Percentiles rank a stretch among this genome's conserved stretches.
phyloP scores from a whole-genome alignment of 2,113 vertebrate genomes.

The Silurus meridionalis region DNA sequence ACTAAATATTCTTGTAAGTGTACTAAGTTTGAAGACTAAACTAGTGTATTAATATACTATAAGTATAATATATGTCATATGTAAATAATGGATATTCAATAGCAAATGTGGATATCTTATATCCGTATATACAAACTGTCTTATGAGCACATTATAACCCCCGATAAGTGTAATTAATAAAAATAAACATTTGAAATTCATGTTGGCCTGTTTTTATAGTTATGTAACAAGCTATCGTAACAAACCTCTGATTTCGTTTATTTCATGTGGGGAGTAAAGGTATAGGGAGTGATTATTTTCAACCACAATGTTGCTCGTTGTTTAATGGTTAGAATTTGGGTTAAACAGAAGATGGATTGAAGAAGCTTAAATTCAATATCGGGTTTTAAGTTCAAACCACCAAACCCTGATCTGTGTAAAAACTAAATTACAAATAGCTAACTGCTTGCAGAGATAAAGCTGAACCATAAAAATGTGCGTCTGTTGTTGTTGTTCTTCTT shows the following conservation, averaged over 20 bases:
- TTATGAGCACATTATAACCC: too few relatives aligned
- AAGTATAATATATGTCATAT: not conserved
- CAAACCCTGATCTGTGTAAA: not conserved
- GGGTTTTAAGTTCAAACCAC: not conserved
- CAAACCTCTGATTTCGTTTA: conserved; percentile 34
- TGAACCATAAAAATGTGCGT: not conserved
- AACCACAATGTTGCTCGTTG: not conserved
- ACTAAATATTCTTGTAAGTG: not conserved
- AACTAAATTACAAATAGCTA: not conserved
- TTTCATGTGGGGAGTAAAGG: not conserved
- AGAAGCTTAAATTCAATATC: not conserved
- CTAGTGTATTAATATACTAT: not conserved
- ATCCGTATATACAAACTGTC: too few relatives aligned
- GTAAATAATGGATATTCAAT: not conserved
- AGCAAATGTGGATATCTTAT: not conserved
- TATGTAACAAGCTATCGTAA: conserved; percentile 26
- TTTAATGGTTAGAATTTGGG: not conserved
- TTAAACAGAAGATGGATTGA: not conserved
- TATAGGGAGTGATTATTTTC: too few relatives aligned
- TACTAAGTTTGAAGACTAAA: not conserved
- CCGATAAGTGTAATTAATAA: too few relatives aligned
- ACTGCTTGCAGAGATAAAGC: not conserved
- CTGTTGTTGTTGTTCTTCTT: not conserved
- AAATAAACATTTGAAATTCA: too few relatives aligned
- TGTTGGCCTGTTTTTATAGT: conserved; percentile 36